phyloP scores from a whole-genome alignment of 2,888 invertebrate genomes.

The Drosophila sordidapex region DNA sequence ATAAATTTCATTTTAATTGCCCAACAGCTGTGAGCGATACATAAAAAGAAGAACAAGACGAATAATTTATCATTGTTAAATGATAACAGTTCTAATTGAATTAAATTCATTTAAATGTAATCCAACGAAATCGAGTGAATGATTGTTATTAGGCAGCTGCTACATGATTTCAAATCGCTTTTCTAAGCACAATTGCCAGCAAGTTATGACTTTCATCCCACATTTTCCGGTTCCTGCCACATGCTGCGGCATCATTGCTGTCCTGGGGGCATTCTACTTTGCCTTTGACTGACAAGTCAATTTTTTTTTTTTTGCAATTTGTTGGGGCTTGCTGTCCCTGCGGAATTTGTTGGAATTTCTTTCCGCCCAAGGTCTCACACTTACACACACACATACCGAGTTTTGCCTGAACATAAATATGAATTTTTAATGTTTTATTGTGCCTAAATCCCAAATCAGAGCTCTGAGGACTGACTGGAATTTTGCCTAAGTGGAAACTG shows the following conservation, averaged over 20 bases:
- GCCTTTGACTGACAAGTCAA: conserved; percentile 42
- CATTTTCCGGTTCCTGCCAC: conserved; percentile 30
- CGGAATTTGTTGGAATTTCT: conserved; percentile 27
- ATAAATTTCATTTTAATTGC: conserved; percentile 63
- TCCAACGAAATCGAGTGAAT: background rate
- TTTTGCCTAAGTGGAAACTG: background rate
- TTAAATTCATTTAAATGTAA: conserved; percentile 30
- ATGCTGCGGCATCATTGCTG: conserved; percentile 19
- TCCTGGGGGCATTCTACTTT: conserved; percentile 8
- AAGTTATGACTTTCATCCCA: background rate
- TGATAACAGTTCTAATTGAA: conserved; percentile 37
- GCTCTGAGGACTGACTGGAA: background rate
- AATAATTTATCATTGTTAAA: conserved; percentile 6
- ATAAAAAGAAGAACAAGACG: background rate
- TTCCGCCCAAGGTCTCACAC: conserved; percentile 3
- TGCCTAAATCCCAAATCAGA: conserved; percentile 11
- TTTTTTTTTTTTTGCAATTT: conserved; percentile 6
- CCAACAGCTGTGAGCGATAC: conserved; percentile 44
- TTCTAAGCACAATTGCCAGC: conserved; percentile 23
- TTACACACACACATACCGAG: background rate
- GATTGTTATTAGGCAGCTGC: conserved; percentile 12
- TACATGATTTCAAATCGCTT: conserved; percentile 17
- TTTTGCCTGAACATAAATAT: conserved; percentile 27
- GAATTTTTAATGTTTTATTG: conserved; percentile 50
- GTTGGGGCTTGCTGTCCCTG: conserved; percentile 6